phyloP scores from a whole-genome alignment of 64 coral and sea anemone genomes.

The Astreopora myriophthalma region DNA sequence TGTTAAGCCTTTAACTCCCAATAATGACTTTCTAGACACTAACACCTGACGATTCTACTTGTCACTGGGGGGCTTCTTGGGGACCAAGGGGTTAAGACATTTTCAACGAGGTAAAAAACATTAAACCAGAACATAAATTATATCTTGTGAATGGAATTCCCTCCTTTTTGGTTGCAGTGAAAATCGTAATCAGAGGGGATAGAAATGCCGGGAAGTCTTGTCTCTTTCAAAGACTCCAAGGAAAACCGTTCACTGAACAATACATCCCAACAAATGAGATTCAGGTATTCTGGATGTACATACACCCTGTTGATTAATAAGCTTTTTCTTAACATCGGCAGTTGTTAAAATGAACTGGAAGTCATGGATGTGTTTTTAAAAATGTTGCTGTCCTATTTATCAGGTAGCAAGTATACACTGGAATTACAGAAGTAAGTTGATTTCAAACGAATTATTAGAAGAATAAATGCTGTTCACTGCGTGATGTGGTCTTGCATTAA shows the following conservation, averaged over 20 bases:
- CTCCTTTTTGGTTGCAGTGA: slow-evolving; percentile 72
- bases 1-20: too few species aligned
- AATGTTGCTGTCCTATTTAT: background rate
- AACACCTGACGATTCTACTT: too few species aligned
- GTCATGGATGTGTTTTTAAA: background rate
- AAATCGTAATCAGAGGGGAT: slow-evolving; percentile 97
- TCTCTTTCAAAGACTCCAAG: slow-evolving; percentile 89
- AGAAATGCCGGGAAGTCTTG: slow-evolving; percentile 93
- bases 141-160: background rate
- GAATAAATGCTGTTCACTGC: too few species aligned
- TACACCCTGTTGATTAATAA: background rate
- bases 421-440: slow-evolving; percentile 89
- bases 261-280: slow-evolving; percentile 99
- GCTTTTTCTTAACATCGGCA: too few species aligned
- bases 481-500: too few species aligned
- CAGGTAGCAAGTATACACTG: slow-evolving; percentile 96
- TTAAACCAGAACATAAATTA: too few species aligned
- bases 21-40: too few species aligned
- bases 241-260: slow-evolving; percentile 91
- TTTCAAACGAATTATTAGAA: background rate
- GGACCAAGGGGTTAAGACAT: too few species aligned
- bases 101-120: background rate
- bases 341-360: too few species aligned
- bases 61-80: too few species aligned
- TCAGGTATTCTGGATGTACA: slow-evolving; percentile 52